Percentiles rank a stretch among this genome's conserved stretches.
Evolutionary conservation across 2,113 vertebrate species (phyloP).

Genomic region (Cochlearius cochlearius): DNA sequence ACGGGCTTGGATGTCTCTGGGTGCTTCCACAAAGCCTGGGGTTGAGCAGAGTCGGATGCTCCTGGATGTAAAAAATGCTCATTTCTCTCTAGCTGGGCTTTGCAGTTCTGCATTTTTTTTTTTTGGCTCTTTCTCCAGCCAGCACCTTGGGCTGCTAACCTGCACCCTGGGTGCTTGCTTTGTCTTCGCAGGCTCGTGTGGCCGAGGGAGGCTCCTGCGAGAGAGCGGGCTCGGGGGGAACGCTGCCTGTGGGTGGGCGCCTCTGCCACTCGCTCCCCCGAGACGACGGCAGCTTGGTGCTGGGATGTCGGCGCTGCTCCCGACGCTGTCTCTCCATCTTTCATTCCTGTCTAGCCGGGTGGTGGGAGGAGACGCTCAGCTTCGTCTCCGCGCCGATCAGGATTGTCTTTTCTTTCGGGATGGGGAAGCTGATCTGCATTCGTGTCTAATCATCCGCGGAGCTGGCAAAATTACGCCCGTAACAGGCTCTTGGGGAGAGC

Average conservation of each 20-base stretch:
- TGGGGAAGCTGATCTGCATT: constrained; percentile 22
- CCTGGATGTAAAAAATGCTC: not conserved
- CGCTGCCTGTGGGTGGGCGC: not conserved
- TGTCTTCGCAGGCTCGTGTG: rapidly evolving
- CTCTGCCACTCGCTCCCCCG: not conserved
- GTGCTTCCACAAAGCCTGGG: rapidly evolving
- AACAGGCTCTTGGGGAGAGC: not conserved
- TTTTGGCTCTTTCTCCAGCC: not conserved
- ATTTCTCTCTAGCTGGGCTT: not conserved
- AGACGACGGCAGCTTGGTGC: not conserved
- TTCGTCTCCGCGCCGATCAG: not conserved
- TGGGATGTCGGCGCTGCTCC: not conserved
- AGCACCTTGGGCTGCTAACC: not conserved
- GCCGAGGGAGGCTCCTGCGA: not conserved
- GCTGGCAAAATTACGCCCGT: not conserved
- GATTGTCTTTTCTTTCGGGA: not conserved
- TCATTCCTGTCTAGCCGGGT: not conserved
- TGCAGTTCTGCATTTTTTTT: not conserved
- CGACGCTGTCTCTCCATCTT: not conserved
- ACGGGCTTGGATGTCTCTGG: rapidly evolving
- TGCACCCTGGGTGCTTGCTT: rapidly evolving
- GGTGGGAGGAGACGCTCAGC: constrained; percentile 2
- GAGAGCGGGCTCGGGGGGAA: not conserved
- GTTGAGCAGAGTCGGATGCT: rapidly evolving
- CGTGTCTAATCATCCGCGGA: not conserved